Percentiles rank a stretch among this genome's conserved stretches.
Evolutionary conservation across 2,113 vertebrate genomes (phyloP).

Genomic region (Microtus oregoni): DNA sequence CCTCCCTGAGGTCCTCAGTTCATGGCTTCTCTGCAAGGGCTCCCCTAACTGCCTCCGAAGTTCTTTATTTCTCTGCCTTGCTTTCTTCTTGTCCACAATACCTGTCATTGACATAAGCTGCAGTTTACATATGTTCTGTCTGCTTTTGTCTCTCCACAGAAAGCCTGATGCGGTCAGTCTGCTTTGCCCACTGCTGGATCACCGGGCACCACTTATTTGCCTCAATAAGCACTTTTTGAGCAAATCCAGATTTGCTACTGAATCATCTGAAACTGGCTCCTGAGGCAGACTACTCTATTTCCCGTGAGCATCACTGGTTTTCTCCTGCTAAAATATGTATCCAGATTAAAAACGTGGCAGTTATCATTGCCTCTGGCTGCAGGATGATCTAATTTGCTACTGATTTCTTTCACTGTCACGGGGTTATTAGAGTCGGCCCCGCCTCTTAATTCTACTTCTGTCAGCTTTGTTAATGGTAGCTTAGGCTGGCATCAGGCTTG

Average conservation of each 20-base stretch:
- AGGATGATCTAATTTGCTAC: not conserved
- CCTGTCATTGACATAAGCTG: not conserved
- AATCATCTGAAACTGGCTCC: not conserved
- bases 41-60: not conserved
- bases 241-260: not conserved
- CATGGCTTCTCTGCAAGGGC: not conserved
- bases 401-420: not conserved
- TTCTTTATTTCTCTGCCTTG: too few species aligned
- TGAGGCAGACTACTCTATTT: not conserved
- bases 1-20: not conserved
- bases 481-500: not conserved
- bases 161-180: not conserved
- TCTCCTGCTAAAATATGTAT: not conserved
- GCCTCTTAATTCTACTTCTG: not conserved
- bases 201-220: not conserved
- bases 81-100: not conserved
- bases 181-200: not conserved
- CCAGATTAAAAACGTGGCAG: not conserved
- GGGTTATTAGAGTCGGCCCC: not conserved
- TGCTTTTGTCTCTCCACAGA: conserved; percentile 1
- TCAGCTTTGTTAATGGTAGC: not conserved
- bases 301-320: not conserved
- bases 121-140: not conserved
- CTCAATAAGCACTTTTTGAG: not conserved
- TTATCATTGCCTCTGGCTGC: not conserved